These are phyloP conservation scores for Drosophila recens DNA, from an alignment of 2,888 invertebrate genomes.

Conservation along the genomic window DNA sequence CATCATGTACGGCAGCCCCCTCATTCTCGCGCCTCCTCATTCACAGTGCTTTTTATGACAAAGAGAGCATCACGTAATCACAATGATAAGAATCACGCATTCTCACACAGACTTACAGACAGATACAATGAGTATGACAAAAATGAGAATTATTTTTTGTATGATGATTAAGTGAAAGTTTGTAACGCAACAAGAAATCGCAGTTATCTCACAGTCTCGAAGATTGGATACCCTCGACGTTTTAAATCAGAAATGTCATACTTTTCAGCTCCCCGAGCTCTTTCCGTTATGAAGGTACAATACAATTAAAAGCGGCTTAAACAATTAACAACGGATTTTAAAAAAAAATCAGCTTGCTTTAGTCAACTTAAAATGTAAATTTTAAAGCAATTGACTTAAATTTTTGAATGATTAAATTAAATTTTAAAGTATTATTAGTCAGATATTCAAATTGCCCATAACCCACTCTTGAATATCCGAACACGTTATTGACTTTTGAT, in stretches of 20 bases:
- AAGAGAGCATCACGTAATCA: slow-evolving; percentile 74
- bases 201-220: neutral
- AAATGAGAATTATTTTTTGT: slow-evolving; percentile 51
- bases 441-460: too few relatives aligned
- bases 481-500: neutral
- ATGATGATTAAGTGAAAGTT: slow-evolving; percentile 67
- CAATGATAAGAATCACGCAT: slow-evolving; percentile 75
- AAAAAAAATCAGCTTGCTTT: too few relatives aligned
- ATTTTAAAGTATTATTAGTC: too few relatives aligned
- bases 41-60: slow-evolving; percentile 62
- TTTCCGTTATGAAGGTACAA: too few relatives aligned
- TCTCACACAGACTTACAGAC: slow-evolving; percentile 50
- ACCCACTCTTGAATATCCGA: neutral
- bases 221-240: slow-evolving; percentile 19
- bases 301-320: too few relatives aligned
- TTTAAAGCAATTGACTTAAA: too few relatives aligned
- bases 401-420: too few relatives aligned
- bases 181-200: slow-evolving; percentile 14
- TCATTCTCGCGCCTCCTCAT: slow-evolving; percentile 7
- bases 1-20: slow-evolving; percentile 46
- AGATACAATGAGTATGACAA: slow-evolving; percentile 43
- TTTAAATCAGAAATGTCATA: too few relatives aligned
- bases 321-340: too few relatives aligned
- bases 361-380: too few relatives aligned
- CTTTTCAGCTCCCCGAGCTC: too few relatives aligned